A percentile compares a stretch with the other conserved stretches of the same genome.
phyloP scores from a whole-genome alignment of 2,888 invertebrate species.

The Ypsolopha sequella region DNA sequence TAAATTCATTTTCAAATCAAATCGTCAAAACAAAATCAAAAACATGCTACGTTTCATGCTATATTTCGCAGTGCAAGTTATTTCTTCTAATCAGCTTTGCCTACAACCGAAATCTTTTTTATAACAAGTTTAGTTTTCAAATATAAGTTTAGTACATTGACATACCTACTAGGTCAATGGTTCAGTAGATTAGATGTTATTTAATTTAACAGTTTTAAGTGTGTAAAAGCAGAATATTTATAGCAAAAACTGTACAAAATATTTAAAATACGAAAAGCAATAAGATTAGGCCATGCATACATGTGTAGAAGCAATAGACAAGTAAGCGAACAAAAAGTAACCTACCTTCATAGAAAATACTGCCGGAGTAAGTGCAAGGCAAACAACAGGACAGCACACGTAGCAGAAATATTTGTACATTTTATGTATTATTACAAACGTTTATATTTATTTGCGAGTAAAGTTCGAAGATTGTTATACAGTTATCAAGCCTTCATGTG shows the following conservation, averaged over 20 bases:
- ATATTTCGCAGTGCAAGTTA: neutral
- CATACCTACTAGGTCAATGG: too few species aligned
- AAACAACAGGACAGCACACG: constrained; percentile 11
- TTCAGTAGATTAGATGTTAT: too few species aligned
- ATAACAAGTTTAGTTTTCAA: too few species aligned
- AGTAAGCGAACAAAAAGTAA: constrained; percentile 19
- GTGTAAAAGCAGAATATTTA: neutral
- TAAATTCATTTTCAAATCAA: too few species aligned
- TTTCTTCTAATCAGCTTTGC: neutral
- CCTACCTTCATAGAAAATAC: constrained; percentile 51
- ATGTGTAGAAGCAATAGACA: constrained; percentile 25
- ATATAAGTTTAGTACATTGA: too few species aligned
- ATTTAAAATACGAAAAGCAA: constrained; percentile 16
- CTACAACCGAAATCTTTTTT: too few species aligned
- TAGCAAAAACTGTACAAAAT: neutral
- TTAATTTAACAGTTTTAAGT: too few species aligned
- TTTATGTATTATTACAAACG: too few species aligned
- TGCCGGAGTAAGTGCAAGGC: constrained; percentile 17
- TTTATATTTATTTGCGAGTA: too few species aligned
- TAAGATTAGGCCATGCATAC: constrained; percentile 25
- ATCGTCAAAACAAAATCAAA: neutral
- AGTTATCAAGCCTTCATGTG: too few species aligned
- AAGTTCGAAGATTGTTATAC: too few species aligned
- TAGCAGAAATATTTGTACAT: too few species aligned
- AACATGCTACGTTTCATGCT: neutral